These are phyloP conservation scores for Drosophila dives DNA, from an alignment of 2,888 invertebrate genomes.

Conservation along the genomic window DNA sequence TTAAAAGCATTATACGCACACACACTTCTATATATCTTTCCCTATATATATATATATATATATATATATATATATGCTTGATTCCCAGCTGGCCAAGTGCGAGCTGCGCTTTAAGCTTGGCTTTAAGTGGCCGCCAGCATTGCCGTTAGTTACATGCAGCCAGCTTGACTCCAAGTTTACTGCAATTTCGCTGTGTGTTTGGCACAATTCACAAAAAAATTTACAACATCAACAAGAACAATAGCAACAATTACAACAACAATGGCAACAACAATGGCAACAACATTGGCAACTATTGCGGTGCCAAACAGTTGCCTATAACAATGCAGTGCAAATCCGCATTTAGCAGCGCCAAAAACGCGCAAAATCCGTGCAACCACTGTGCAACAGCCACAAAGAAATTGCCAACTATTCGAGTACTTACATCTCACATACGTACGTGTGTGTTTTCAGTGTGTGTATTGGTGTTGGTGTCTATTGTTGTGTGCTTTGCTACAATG, in stretches of 20 bases:
- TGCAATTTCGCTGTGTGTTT: constrained; percentile 8
- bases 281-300: background rate
- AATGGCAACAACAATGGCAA: background rate
- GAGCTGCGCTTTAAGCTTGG: constrained; percentile 35
- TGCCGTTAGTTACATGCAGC: constrained; percentile 6
- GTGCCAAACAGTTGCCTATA: constrained; percentile 37
- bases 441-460: background rate
- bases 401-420: constrained; percentile 38
- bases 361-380: constrained; percentile 41
- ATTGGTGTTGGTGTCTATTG: background rate
- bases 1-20: constrained; percentile 35
- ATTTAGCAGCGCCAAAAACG: constrained; percentile 53
- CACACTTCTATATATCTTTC: constrained; percentile 3
- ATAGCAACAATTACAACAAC: constrained; percentile 23
- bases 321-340: constrained; percentile 50
- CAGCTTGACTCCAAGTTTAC: constrained; percentile 35
- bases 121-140: constrained; percentile 35
- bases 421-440: background rate
- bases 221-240: background rate
- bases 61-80: background rate
- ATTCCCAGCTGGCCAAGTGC: constrained; percentile 7
- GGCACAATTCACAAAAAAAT: background rate
- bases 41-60: background rate
- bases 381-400: constrained; percentile 21
- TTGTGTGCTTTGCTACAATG: background rate